Evolutionary conservation across 2,113 vertebrate species (phyloP), one percentile per base, ranked within the genome.

Genomic region (Ceyx cyanopectus): DNA sequence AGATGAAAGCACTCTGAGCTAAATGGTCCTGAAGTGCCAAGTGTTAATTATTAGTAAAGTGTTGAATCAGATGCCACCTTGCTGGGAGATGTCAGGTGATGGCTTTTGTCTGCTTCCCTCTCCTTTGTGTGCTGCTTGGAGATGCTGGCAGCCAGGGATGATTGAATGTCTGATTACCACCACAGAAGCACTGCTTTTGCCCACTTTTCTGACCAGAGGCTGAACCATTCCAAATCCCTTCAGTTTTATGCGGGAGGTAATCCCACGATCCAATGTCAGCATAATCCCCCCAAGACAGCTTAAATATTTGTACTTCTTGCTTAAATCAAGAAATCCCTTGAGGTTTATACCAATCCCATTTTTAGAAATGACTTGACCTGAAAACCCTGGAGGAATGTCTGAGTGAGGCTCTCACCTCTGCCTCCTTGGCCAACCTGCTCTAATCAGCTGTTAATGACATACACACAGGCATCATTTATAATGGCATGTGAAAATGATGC

Each of bases 231-330:
- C 96, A 97, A 96, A 97, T 97, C 95, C 93, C 93, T 72, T 95
- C 95, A 97, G 93, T 97, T 93, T 97, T 95, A 97, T 92, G 50
- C n/a, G 2, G 92, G 87, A 96, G 87, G 93, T 97, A 98, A 98
- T 98, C 96, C 94, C 66, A 96, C 94, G 95, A 97, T 97, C 78
- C 95, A 96, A 94, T 96, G 96, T 97, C 96, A 97, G 81, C 65
- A 93, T 96, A 97, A 97, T 98, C 97, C 95, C 81, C 73, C 70
- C 93, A 96, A 96, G 92, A 97, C 94, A 97, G 94, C 90, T 97
- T 97, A 98, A 97, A 97, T 95, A 96, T 95, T 97, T 97, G 95
- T 95, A 94, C 85, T 95, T 97, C 87, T 96, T 91, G 96, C 93
- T 97, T 96, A 97, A 97, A 97, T 97, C 92, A 97, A 96, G 79